Base-by-base conservation (phyloP, 2,888 invertebrate species). In the Dilophus febrilis region DNA sequence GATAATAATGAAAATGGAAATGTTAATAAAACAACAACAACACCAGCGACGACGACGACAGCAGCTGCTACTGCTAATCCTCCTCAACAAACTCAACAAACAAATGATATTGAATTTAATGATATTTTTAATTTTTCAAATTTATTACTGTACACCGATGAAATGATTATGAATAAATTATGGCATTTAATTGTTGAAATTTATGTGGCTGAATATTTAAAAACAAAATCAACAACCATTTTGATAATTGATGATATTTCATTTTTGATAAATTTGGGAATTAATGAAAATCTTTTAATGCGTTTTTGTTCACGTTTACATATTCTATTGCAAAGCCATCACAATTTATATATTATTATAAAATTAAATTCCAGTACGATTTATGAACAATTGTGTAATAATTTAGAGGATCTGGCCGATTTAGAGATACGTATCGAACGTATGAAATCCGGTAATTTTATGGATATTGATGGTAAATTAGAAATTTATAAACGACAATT, bases 191-290 rank as follows among this genome's bases (percentile, higher is more conserved):
- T 74, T 28, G 59, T 61, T 50, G 55, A 61, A 35, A 61, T 58
- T 22, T 22, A 22, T 44, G 55, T 67, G 40, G 42, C 51, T 16
- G 50, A 52, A 33, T 56, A 68, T 45, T 49, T 57, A 42, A 53
- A 61, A 47, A 55, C 56, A 40, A 51, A 58, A 49, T 50, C 55
- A 47, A 53, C 64, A 46, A 66, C 71, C 4, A 71, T 67, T 47
- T 57, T 83, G 34, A 66, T 84, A 36, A 61, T 83, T 41, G 84
- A 84, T 55, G 82, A 83, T 52, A 50, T 83, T 18, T 73, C 77
- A 45, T 78, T 81, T 54, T 62, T 84, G 22, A 66, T 77, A 51
- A 77, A 80, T 57, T 59, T 82, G 44, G 71, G 69, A 35, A 65
- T 70, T 34, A 65, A 60, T 48, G 50, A 72, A 1, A 63, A 54